Evolutionary conservation across 2,113 vertebrate genomes (phyloP).

Genomic region (Lophura nycthemera): DNA sequence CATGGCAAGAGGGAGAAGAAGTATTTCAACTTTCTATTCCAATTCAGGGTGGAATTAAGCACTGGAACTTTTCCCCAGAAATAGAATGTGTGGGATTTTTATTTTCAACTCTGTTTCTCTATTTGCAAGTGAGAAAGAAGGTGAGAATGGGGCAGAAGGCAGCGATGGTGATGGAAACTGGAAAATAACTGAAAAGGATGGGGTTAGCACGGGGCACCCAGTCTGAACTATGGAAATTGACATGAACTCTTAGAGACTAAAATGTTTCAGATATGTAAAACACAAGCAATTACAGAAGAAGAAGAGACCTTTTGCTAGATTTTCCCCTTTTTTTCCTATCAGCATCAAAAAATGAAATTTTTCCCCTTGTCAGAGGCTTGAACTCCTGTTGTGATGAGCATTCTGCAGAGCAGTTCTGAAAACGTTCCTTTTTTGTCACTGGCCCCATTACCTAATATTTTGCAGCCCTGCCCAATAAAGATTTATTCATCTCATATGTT

Average conservation of each 20-base stretch:
- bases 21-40: background rate
- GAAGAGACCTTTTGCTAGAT: background rate
- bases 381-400: background rate
- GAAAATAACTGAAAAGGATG: background rate
- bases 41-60: background rate
- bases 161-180: background rate
- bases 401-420: conserved; percentile 29
- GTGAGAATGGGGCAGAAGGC: background rate
- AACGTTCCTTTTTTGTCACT: conserved; percentile 31
- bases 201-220: background rate
- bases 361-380: background rate
- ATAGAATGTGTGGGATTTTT: rapidly evolving
- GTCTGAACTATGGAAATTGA: background rate
- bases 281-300: background rate
- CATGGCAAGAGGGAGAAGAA: background rate
- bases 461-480: conserved; percentile 57
- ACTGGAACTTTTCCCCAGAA: background rate
- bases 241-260: background rate
- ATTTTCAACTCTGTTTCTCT: background rate
- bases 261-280: background rate
- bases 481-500: conserved; percentile 62
- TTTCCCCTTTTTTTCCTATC: background rate
- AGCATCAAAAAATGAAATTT: background rate
- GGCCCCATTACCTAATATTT: conserved; percentile 67
- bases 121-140: background rate